Base-by-base conservation (phyloP, 2,113 vertebrate species). In the Chamaea fasciata region DNA sequence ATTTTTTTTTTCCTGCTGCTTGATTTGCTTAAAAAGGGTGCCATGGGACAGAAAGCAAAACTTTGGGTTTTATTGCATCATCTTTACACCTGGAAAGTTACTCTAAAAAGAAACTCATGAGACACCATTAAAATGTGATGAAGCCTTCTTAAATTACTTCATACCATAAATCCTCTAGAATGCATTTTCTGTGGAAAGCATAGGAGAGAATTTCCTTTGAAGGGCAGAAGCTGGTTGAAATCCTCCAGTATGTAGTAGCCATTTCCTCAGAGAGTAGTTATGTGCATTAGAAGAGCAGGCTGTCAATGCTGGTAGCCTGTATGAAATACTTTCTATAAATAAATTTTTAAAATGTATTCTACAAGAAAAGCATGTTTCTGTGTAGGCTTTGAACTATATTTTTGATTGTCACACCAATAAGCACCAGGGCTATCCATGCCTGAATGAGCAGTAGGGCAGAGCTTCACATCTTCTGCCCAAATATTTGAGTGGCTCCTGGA, bases 361-460 rank as follows among this genome's bases (percentile, higher is more conserved):
- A 15, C 23, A 55, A 37, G 26, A 35, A 83, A 65, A 59, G 12
- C n/a, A 41, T 27, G 15, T 39, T 39, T 77, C 21, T 70, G 0
- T 52, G 11, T 70, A 70, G 56, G 26, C 47, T 89, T 81, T 70
- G 42, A 46, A 14, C 18, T 83, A 5, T 44, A 5, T 70, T 94
- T 83, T 91, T 8, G 9, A 30, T 64, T 92, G 30, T 47, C 14
- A 33, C 31, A n/a, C 24, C 2, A 3, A 44, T 24, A 37, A 79
- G 57, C 21, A 67, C 7, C 0, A 0, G 13, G 20, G 14, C 31
- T 35, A 8, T 76, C 73, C 8, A 1, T 69, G 28, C 24, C 13
- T 9, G 1, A 35, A n/a, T 11, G 50, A 80, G 16, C 0, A 0
- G 21, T 19, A 46, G 33, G 49, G 20, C 26, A 55, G 31, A 46